phyloP scores from a whole-genome alignment of 1,140 invertebrate genomes.

The Dendrolimus kikuchii region DNA sequence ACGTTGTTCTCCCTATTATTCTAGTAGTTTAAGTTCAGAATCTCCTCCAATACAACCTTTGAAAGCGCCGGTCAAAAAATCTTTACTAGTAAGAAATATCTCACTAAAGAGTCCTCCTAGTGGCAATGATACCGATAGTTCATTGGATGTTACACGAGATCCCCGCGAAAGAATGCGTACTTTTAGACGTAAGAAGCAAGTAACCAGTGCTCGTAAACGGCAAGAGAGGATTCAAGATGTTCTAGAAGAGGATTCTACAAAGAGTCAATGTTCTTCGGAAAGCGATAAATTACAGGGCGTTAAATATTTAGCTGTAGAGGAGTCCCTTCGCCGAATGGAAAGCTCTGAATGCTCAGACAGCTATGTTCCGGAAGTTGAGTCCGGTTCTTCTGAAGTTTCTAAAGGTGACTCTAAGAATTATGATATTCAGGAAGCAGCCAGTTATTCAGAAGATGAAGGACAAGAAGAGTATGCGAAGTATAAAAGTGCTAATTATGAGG shows the following conservation, averaged over 20 bases:
- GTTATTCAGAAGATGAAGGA: constrained; percentile 73
- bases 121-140: constrained; percentile 80
- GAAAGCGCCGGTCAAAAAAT: constrained; percentile 74
- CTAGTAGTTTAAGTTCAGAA: constrained; percentile 79
- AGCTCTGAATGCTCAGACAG: constrained; percentile 78
- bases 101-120: constrained; percentile 77
- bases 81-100: constrained; percentile 62
- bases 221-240: constrained; percentile 72
- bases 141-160: constrained; percentile 76
- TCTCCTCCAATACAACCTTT: constrained; percentile 76
- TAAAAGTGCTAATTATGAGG: constrained; percentile 47
- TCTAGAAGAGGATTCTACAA: constrained; percentile 68
- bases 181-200: constrained; percentile 76
- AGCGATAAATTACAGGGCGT: constrained; percentile 66
- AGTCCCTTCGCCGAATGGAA: constrained; percentile 60
- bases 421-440: constrained; percentile 66
- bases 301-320: constrained; percentile 52
- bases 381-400: constrained; percentile 74
- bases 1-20: constrained; percentile 80
- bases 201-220: constrained; percentile 72
- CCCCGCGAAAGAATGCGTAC: constrained; percentile 74
- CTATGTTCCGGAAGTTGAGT: constrained; percentile 78
- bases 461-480: constrained; percentile 60
- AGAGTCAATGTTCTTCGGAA: constrained; percentile 69
- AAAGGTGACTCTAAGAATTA: constrained; percentile 69